These are phyloP conservation scores for Mongoloraphidia duomilia DNA, from an alignment of 2,888 invertebrate species.

Conservation along the genomic window DNA sequence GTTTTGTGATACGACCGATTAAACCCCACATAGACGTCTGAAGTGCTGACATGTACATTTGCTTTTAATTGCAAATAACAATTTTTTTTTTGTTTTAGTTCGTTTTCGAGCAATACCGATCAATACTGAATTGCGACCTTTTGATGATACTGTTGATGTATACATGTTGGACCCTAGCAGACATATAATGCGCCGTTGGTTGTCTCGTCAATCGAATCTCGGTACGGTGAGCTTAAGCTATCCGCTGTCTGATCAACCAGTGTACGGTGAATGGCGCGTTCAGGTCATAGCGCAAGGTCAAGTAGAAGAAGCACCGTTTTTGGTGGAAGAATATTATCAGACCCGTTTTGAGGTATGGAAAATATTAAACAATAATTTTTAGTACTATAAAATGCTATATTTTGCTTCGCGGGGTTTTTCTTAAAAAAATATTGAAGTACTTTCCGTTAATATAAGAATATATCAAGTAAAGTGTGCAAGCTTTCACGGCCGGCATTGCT, in stretches of 20 bases:
- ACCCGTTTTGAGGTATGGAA: slow-evolving; percentile 68
- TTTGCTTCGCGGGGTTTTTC: no score
- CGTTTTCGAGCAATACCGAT: slow-evolving; percentile 85
- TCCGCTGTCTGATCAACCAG: slow-evolving; percentile 79
- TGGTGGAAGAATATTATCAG: slow-evolving; percentile 91
- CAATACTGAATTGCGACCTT: slow-evolving; percentile 80
- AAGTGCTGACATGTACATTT: no score
- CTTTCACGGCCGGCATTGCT: no score
- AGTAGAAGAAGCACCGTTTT: slow-evolving; percentile 69
- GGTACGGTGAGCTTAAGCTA: slow-evolving; percentile 89
- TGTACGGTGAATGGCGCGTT: slow-evolving; percentile 85
- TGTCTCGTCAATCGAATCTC: slow-evolving; percentile 82
- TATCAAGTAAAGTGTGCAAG: no score
- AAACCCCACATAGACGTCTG: no score
- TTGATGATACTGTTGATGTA: slow-evolving; percentile 81
- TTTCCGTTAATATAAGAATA: no score
- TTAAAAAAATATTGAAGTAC: no score
- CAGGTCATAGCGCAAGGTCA: slow-evolving; percentile 80
- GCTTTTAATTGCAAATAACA: no score
- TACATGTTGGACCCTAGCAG: slow-evolving; percentile 82
- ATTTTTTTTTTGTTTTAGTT: slow-evolving; percentile 36
- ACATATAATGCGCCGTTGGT: slow-evolving; percentile 81
- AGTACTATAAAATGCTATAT: no score
- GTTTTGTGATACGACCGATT: no score
- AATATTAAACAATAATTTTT: not conserved